Evolutionary conservation across 2,888 invertebrate genomes (phyloP).

Genomic region (Agrochola lota): DNA sequence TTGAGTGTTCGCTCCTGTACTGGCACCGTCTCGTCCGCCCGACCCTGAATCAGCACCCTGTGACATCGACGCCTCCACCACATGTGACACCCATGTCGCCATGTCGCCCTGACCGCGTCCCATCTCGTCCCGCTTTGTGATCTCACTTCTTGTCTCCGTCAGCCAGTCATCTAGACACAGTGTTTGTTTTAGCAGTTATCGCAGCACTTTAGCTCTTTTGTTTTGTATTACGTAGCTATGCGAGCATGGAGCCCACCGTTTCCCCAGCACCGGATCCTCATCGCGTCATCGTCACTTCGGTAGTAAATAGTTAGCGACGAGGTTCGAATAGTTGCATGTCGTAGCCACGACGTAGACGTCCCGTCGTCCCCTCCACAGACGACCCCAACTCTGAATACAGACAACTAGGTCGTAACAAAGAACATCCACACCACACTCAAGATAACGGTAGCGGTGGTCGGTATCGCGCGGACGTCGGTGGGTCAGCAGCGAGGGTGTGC

Average conservation of each 20-base stretch:
- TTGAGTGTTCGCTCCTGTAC: slow-evolving; percentile 58
- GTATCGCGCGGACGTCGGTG: slow-evolving; percentile 47
- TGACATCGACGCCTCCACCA: slow-evolving; percentile 59
- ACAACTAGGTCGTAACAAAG: slow-evolving; percentile 68
- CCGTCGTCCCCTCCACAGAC: slow-evolving; percentile 66
- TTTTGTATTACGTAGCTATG: slow-evolving; percentile 66
- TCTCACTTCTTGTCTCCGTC: slow-evolving; percentile 67
- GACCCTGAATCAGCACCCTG: slow-evolving; percentile 68
- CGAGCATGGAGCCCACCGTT: slow-evolving; percentile 73
- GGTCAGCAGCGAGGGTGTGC: slow-evolving; percentile 52
- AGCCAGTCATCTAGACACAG: slow-evolving; percentile 71
- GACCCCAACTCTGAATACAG: slow-evolving; percentile 83
- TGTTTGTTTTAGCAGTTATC: slow-evolving; percentile 70
- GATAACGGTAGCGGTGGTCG: slow-evolving; percentile 70
- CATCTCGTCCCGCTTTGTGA: slow-evolving; percentile 76
- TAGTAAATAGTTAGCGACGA: slow-evolving; percentile 62
- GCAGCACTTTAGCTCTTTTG: slow-evolving; percentile 75
- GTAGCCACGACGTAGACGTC: slow-evolving; percentile 66
- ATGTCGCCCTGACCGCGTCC: slow-evolving; percentile 66
- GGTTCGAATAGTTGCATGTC: slow-evolving; percentile 76
- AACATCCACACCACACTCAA: slow-evolving; percentile 88
- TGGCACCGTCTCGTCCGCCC: slow-evolving; percentile 76
- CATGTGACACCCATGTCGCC: slow-evolving; percentile 51
- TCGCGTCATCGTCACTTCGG: slow-evolving; percentile 59
- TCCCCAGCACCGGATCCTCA: slow-evolving; percentile 58